Evolutionary conservation across 2,797 vertebrate genomes (phyloP), one percentile per base, ranked within the genome.

Genomic region (Mormyrus hasselquistii): DNA sequence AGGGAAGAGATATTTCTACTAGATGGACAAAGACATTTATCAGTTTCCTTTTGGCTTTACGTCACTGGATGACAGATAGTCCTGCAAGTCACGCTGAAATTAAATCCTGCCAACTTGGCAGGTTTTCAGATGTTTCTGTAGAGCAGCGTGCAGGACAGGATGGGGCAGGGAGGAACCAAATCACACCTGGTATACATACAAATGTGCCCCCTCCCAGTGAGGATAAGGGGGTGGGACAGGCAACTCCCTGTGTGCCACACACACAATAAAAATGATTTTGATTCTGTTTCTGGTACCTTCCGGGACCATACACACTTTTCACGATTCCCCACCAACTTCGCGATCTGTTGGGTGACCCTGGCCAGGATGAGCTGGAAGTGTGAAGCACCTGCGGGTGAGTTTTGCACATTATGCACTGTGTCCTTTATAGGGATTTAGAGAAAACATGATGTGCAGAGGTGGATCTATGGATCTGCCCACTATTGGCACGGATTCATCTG

Each of bases 361-460:
- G 14, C 22, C 47, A 9, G 6, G 65, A 9, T 41, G 8, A 57
- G 73, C 88, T 88, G 25, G 12, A 22, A 44, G 10, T 55, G 41
- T 19, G 12, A 29, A 14, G 47, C 49, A 14, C 44, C 49, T 53
- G 49, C 69, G 9, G 34, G 25, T 16, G 65, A 57, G 14, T 53
- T 87, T 22, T 62, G 90, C 7, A 7, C 87, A 89, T 22, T 86
- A 93, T 90, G 90, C 92, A 91, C 55, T n/a, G 22, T 73, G 85
- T 65, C 85, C 52, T 87, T 89, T 89, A 49, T 49, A 65, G 65
- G 38, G 62, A 65, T 79, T 89, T 89, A 87, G 86, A 88, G 50
- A 12, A 87, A 57, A 88, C 53, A 62, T n/a, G 34, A 34, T 47
- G 7, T 88, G 87, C 38, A 5, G 57, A 41, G 62, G 82, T 14